Conservation (phyloP, 2,888 invertebrate genomes). For the Tachina grossa region DNA sequence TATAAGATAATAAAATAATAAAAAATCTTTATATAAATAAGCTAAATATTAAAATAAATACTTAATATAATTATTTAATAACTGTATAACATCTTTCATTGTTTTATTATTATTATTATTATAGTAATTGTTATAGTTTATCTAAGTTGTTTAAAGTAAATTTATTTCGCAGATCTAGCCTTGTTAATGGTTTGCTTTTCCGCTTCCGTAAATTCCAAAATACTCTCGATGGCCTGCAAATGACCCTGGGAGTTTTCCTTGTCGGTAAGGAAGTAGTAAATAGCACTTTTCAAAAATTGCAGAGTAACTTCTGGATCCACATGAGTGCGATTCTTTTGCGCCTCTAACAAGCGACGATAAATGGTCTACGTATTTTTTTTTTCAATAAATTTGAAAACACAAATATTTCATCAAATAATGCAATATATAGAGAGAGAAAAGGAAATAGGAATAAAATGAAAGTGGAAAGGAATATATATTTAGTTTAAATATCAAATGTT, state of each 20-base stretch:
- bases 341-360: constrained; percentile 92
- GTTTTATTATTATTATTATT: neutral
- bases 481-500: constrained; percentile 6
- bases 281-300: constrained; percentile 95
- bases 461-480: constrained; percentile 43
- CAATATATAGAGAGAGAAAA: constrained; percentile 25
- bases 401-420: constrained; percentile 26
- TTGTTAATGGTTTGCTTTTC: constrained; percentile 92
- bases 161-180: constrained; percentile 84
- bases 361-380: constrained; percentile 86
- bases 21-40: neutral
- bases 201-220: constrained; percentile 92
- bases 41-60: constrained; percentile 38
- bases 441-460: constrained; percentile 57
- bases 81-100: neutral
- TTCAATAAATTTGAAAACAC: constrained; percentile 16
- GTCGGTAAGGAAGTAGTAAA: constrained; percentile 95
- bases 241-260: constrained; percentile 95
- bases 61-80: constrained; percentile 29
- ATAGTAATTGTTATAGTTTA: constrained; percentile 31
- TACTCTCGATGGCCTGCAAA: constrained; percentile 93
- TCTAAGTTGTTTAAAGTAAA: constrained; percentile 32
- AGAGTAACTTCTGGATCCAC: constrained; percentile 96
- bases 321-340: constrained; percentile 88
- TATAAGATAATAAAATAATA: neutral